These are phyloP conservation scores for Stenotaenia linearis DNA, from an alignment of 2,888 invertebrate species.

Conservation along the genomic window DNA sequence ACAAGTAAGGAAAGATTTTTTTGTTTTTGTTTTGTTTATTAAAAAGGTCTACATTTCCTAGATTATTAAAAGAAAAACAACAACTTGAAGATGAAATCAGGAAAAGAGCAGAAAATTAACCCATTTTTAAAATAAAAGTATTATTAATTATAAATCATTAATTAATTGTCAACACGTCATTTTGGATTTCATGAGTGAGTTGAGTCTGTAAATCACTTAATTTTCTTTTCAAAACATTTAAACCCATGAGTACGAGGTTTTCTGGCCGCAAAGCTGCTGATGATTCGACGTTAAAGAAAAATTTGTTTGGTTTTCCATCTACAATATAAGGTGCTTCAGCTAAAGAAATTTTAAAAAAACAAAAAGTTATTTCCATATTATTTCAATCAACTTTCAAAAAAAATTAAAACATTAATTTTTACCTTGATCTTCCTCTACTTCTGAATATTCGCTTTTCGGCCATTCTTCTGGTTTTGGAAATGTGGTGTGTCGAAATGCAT, in stretches of 20 bases:
- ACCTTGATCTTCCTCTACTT: conserved; percentile 85
- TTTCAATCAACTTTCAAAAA: not conserved
- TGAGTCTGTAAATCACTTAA: conserved; percentile 91
- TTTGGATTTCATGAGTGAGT: conserved; percentile 76
- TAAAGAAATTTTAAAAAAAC: conserved; percentile 44
- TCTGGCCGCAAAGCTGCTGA: conserved; percentile 91
- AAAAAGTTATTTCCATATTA: not conserved
- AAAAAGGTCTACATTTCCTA: no score
- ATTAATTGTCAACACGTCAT: conserved; percentile 57
- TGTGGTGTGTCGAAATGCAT: conserved; percentile 89
- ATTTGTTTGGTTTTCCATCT: conserved; percentile 93
- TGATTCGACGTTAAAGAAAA: conserved; percentile 93
- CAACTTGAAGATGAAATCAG: not conserved
- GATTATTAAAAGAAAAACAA: not conserved
- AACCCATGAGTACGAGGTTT: conserved; percentile 92
- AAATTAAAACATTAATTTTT: conserved; percentile 43
- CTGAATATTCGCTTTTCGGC: conserved; percentile 97
- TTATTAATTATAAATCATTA: conserved; percentile 8
- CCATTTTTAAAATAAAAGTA: not conserved
- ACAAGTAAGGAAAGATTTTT: not conserved
- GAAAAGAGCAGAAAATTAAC: not conserved
- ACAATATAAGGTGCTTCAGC: conserved; percentile 89
- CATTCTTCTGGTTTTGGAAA: conserved; percentile 96
- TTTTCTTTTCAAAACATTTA: conserved; percentile 88
- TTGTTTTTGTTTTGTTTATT: not conserved